Evolutionary conservation across 2,113 vertebrate species (phyloP).

Genomic region (Channa maculata): DNA sequence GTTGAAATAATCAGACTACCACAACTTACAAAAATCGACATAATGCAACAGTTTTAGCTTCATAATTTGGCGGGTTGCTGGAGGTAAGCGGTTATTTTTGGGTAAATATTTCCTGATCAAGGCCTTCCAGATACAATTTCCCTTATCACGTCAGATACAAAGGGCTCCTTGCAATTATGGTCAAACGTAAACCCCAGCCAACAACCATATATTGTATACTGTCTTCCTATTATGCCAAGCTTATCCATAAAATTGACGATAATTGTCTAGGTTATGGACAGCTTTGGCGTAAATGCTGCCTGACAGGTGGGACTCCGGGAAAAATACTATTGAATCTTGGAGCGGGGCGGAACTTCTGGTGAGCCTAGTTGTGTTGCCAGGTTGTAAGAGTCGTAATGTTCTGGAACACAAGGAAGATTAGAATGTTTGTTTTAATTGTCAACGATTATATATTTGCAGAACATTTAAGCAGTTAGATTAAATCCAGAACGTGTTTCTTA

Average conservation of each 20-base stretch:
- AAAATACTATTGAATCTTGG: rapidly evolving
- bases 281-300: background rate
- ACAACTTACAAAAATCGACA: background rate
- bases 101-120: background rate
- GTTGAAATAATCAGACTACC: background rate
- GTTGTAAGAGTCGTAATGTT: too few species aligned
- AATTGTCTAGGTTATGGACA: rapidly evolving
- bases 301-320: background rate
- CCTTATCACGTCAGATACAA: too few species aligned
- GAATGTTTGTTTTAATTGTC: background rate
- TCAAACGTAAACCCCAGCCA: rapidly evolving
- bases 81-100: too few species aligned
- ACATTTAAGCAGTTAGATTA: too few species aligned
- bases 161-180: too few species aligned
- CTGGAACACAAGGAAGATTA: too few species aligned
- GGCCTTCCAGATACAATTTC: slow-evolving; percentile 29
- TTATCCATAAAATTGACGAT: background rate
- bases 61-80: slow-evolving; percentile 77
- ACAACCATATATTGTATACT: rapidly evolving
- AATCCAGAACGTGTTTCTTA: too few species aligned
- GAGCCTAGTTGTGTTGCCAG: slow-evolving; percentile 50
- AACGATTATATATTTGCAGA: background rate
- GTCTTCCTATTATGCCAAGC: background rate
- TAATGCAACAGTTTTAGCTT: slow-evolving; percentile 21
- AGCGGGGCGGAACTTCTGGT: background rate